Evolutionary conservation across 2,113 vertebrate genomes (phyloP), one percentile per base, ranked within the genome.

Genomic region (Gallinago undulata): DNA sequence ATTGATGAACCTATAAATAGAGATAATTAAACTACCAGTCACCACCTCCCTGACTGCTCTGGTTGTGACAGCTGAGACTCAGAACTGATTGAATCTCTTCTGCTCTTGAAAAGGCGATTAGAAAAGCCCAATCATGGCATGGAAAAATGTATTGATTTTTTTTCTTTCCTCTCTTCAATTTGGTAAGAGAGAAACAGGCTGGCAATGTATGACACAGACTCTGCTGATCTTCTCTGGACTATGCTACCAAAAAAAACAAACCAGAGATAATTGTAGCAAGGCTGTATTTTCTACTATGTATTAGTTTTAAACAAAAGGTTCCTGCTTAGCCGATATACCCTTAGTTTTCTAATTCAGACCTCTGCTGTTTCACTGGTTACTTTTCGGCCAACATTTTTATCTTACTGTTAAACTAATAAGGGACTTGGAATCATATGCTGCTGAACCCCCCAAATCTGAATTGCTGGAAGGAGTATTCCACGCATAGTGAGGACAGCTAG

Each of bases 1-100:
- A 91, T 66, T 41, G 87, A 75, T 69, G 91, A 91, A 25, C 89
- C 81, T 95, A 87, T 89, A 94, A 96, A 96, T 95, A 95, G 94
- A 74, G 43, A 37, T 93, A 92, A 95, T 95, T 95, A 89, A 84
- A 77, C 16, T 69, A 70, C 48, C 64, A 51, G 48, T 96, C 92
- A 86, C 80, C 8, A 33, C 80, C 45, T 92, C 77, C 41, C 68
- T 23, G 37, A 4, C 28, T 9, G 53, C 88, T 90, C 5, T 0
- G 6, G 31, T 25, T 90, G 67, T 93, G 92, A 86, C 90, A 96
- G 93, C 93, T 92, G 95, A 89, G 92, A 6, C 80, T 74, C 51
- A 55, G 84, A 77, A 41, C 88, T 51, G 84, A 76, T 85, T 78
- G 57, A 37, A 76, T 94, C 84, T 81, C 90, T 67, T 41, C 45